Evolutionary conservation across 2,797 vertebrate genomes (phyloP).

Genomic region (Bradypodion ventrale): DNA sequence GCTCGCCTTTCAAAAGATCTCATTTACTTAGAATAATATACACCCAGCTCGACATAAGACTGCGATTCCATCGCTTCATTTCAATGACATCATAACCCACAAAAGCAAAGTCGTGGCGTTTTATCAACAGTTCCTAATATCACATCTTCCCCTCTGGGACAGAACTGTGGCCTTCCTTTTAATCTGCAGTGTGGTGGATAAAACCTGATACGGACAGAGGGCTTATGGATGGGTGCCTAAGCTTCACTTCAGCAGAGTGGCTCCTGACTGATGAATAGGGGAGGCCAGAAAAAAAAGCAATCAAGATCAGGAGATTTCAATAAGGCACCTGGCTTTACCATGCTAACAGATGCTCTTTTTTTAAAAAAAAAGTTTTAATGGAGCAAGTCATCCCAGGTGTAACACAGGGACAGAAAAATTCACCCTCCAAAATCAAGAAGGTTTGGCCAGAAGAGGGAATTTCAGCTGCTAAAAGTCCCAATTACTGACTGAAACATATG

Average conservation of each 20-base stretch:
- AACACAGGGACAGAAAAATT: neutral
- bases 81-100: conserved; percentile 68
- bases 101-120: conserved; percentile 44
- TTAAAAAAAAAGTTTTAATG: neutral
- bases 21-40: conserved; percentile 63
- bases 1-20: conserved; percentile 75
- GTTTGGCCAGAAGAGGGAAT: neutral
- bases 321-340: neutral
- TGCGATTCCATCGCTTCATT: conserved; percentile 62
- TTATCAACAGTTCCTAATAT: conserved; percentile 54
- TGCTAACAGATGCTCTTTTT: rapidly evolving
- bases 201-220: neutral
- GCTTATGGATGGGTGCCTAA: neutral
- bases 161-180: conserved; percentile 48
- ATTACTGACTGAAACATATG: neutral
- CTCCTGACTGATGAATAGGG: neutral
- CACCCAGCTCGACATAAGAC: conserved; percentile 42
- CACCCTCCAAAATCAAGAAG: neutral
- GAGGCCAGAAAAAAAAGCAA: conserved; percentile 5
- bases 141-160: conserved; percentile 29
- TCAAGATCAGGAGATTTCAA: neutral
- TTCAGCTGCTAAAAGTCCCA: neutral
- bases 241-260: neutral
- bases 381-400: neutral
- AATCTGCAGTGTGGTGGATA: neutral